These are phyloP conservation scores for Aporrectodea caliginosa DNA, from an alignment of 1,140 invertebrate species.

Conservation along the genomic window DNA sequence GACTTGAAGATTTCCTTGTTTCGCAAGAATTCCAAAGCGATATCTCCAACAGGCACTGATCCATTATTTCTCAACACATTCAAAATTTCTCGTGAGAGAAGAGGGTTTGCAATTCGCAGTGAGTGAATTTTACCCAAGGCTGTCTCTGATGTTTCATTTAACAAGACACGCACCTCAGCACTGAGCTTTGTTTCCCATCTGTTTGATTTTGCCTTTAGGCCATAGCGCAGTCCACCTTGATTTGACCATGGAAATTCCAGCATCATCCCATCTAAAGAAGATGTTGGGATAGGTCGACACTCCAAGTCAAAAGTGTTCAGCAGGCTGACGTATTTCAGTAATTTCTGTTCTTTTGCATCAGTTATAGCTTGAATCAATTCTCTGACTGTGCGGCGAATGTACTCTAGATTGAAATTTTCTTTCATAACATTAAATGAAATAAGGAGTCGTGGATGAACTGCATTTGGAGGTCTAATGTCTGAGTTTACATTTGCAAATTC, in stretches of 20 bases:
- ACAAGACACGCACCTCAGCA: constrained; percentile 32
- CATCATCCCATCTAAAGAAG: constrained; percentile 36
- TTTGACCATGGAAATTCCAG: neutral
- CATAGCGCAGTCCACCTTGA: neutral
- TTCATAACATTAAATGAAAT: constrained; percentile 41
- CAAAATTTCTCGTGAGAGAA: constrained; percentile 34
- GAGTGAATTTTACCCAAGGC: constrained; percentile 22
- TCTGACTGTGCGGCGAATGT: constrained; percentile 34
- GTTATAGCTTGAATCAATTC: constrained; percentile 34
- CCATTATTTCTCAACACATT: constrained; percentile 20
- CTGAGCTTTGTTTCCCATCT: constrained; percentile 38
- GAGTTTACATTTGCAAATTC: constrained; percentile 32
- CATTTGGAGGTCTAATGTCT: neutral
- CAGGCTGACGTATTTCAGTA: constrained; percentile 38
- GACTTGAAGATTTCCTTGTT: constrained; percentile 23
- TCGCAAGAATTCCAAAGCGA: constrained; percentile 32
- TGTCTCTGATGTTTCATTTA: constrained; percentile 34
- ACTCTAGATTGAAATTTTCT: constrained; percentile 37
- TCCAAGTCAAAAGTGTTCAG: constrained; percentile 38
- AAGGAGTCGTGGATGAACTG: constrained; percentile 36
- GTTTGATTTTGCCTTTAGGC: constrained; percentile 2
- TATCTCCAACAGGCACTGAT: constrained; percentile 30
- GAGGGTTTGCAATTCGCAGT: constrained; percentile 34
- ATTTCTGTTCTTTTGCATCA: constrained; percentile 26
- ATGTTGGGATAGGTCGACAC: constrained; percentile 34